Percentiles rank a stretch among this genome's conserved stretches.
These are phyloP conservation scores for Siniperca undulata DNA, from an alignment of 2,797 vertebrate genomes.

Conservation along the genomic window DNA sequence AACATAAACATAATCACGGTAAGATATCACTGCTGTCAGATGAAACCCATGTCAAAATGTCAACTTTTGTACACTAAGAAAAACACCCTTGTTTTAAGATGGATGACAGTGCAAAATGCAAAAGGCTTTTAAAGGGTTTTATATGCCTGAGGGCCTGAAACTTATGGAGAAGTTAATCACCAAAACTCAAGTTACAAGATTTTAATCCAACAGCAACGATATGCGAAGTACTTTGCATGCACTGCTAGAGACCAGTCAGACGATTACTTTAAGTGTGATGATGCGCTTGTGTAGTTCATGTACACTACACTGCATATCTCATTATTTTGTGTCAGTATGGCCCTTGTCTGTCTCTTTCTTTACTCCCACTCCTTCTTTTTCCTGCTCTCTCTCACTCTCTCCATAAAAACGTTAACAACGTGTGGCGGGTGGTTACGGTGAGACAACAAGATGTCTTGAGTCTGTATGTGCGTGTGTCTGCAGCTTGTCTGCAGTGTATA, in stretches of 20 bases:
- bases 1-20: conserved; percentile 61
- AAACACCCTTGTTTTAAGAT: conserved; percentile 20
- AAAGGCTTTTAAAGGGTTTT: background rate
- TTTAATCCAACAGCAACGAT: background rate
- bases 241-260: background rate
- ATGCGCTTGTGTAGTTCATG: background rate
- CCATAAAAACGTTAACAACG: conserved; percentile 52
- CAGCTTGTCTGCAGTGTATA: conserved; percentile 65
- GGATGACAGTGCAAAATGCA: conserved; percentile 15
- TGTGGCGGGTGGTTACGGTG: conserved; percentile 60
- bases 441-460: conserved; percentile 65
- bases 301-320: background rate
- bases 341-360: background rate
- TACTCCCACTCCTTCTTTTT: background rate
- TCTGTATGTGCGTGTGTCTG: conserved; percentile 55
- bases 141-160: background rate
- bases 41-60: conserved; percentile 43
- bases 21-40: conserved; percentile 34
- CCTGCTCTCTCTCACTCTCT: background rate
- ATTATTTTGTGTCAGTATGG: conserved; percentile 3
- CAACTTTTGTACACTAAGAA: conserved; percentile 8
- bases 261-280: background rate
- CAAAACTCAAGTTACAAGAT: background rate
- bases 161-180: conserved; percentile 7
- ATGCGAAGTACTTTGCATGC: conserved; percentile 5